Conservation (phyloP, 2,113 vertebrate species). For the Sterna hirundo region DNA sequence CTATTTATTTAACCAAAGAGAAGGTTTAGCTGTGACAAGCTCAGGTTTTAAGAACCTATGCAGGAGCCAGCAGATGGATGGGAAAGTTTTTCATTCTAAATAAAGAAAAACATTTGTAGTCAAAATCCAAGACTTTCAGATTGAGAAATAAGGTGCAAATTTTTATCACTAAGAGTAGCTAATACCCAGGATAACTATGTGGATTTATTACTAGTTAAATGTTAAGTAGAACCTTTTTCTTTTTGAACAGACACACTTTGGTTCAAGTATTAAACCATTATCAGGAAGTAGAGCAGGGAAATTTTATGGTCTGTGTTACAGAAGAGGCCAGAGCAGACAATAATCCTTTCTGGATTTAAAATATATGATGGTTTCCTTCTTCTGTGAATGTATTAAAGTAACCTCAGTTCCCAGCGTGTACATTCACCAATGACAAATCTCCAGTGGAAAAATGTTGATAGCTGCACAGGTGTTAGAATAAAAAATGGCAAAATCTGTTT, state of each 20-base stretch:
- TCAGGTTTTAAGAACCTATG: background rate
- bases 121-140: background rate
- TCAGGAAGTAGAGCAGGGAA: background rate
- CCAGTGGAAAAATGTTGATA: slow-evolving; percentile 33
- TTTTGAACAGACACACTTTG: background rate
- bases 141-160: background rate
- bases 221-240: background rate
- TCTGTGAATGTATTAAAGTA: background rate
- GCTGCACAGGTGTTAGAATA: slow-evolving; percentile 39
- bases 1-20: background rate
- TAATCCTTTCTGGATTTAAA: background rate
- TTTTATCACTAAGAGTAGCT: background rate
- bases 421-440: background rate
- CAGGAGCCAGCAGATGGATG: background rate
- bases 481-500: slow-evolving; percentile 63
- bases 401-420: background rate
- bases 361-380: background rate
- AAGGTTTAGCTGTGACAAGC: background rate
- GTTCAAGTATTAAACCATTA: background rate
- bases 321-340: background rate
- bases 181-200: background rate
- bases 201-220: background rate
- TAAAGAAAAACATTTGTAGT: background rate
- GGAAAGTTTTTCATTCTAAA: background rate
- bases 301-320: background rate